Conservation (phyloP, 2,888 invertebrate genomes). For the Epistrophe eligans region DNA sequence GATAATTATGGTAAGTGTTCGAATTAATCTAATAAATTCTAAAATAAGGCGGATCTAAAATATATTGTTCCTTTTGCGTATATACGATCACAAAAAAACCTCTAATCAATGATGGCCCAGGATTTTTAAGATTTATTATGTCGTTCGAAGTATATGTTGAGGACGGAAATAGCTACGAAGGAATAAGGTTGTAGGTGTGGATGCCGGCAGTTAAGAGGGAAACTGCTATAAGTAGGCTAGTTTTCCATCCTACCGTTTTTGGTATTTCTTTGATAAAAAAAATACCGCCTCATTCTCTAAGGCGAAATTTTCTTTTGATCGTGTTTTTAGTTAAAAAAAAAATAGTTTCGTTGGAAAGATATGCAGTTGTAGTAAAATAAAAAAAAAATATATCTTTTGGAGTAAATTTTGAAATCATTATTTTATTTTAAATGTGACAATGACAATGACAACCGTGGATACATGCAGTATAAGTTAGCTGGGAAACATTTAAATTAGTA, state of each 20-base stretch:
- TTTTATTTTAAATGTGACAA: too few relatives aligned
- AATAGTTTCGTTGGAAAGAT: too few relatives aligned
- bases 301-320: constrained; percentile 12
- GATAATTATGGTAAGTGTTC: constrained; percentile 65
- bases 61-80: constrained; percentile 33
- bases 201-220: constrained; percentile 48
- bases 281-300: constrained; percentile 26
- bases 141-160: constrained; percentile 25
- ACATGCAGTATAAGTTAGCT: too few relatives aligned
- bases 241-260: constrained; percentile 66
- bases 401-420: too few relatives aligned
- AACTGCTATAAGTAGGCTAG: constrained; percentile 73
- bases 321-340: too few relatives aligned
- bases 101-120: constrained; percentile 20
- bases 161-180: neutral
- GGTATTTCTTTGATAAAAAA: constrained; percentile 10
- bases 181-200: constrained; percentile 39
- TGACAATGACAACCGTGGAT: too few relatives aligned
- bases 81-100: neutral
- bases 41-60: constrained; percentile 54
- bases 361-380: too few relatives aligned
- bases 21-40: constrained; percentile 72
- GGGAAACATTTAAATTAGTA: too few relatives aligned
- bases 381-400: too few relatives aligned
- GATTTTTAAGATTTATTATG: constrained; percentile 55